A percentile compares a stretch with the other conserved stretches of the same genome.
Evolutionary conservation across 2,797 vertebrate genomes (phyloP).

Genomic region (Xiphorhynchus erythropygius): DNA sequence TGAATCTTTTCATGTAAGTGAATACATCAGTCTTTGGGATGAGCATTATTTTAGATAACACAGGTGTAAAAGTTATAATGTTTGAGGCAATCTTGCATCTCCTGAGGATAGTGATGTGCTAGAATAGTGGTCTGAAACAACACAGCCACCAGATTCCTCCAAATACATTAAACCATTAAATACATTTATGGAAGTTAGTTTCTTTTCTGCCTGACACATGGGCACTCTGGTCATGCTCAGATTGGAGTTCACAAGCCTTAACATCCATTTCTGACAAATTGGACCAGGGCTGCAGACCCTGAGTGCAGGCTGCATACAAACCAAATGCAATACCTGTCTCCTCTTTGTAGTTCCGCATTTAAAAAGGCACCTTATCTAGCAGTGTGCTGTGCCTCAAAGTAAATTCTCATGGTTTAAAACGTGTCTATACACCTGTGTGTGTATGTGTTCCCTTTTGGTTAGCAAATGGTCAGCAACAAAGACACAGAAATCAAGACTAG

Average conservation of each 20-base stretch:
- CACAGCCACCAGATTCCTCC: neutral
- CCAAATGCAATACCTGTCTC: neutral
- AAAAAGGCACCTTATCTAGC: fast-evolving
- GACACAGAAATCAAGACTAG: neutral
- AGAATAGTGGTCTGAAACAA: neutral
- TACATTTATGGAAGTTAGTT: neutral
- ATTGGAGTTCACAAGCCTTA: neutral
- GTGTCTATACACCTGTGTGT: neutral
- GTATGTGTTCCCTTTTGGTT: neutral
- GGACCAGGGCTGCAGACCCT: neutral
- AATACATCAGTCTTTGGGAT: neutral
- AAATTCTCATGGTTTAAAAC: neutral
- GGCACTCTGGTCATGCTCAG: neutral
- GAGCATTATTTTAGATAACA: neutral
- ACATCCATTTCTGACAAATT: neutral
- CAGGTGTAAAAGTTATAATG: neutral
- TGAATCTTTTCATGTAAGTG: neutral
- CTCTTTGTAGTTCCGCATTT: neutral
- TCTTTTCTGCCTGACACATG: neutral
- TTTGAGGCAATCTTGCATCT: neutral
- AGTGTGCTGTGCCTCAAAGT: neutral
- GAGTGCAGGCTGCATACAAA: neutral
- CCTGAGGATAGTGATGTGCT: neutral
- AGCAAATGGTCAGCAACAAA: neutral
- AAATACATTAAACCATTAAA: neutral